Percentiles rank a stretch among this genome's conserved stretches.
Conservation (phyloP, 2,888 invertebrate genomes). For the Coremacera marginata region DNA sequence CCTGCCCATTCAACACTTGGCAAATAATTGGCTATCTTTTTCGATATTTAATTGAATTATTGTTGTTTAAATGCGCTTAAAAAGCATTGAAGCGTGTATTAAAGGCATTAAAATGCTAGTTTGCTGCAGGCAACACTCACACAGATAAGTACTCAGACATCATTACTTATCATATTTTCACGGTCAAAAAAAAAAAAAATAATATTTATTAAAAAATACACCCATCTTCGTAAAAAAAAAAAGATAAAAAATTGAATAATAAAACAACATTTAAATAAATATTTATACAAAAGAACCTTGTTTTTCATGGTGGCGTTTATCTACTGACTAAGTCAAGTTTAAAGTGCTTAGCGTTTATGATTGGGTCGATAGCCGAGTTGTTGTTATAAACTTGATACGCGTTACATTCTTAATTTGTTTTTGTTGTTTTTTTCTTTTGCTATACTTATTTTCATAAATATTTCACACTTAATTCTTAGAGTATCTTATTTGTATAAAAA, state of each 20-base stretch:
- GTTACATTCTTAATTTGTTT: too few relatives aligned
- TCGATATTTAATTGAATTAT: slow-evolving; percentile 23
- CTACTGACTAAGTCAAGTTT: too few relatives aligned
- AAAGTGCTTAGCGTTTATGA: too few relatives aligned
- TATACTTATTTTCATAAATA: too few relatives aligned
- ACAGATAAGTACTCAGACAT: neutral
- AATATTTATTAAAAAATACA: too few relatives aligned
- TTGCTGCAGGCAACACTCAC: neutral
- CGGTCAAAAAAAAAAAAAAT: too few relatives aligned
- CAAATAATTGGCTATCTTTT: neutral
- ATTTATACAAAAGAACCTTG: neutral
- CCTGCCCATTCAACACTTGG: neutral
- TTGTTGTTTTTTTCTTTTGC: too few relatives aligned
- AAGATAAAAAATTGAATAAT: neutral
- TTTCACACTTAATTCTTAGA: too few relatives aligned
- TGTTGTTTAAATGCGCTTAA: neutral
- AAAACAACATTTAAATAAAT: neutral
- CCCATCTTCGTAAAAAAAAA: neutral
- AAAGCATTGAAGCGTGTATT: slow-evolving; percentile 8
- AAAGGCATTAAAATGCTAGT: slow-evolving; percentile 12
- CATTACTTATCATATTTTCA: neutral
- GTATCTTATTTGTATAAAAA: too few relatives aligned
- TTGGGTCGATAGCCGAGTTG: too few relatives aligned
- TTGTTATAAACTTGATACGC: too few relatives aligned
- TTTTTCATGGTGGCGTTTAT: neutral